Conservation (phyloP, 2,888 invertebrate species). For the Rhingia rostrata region DNA sequence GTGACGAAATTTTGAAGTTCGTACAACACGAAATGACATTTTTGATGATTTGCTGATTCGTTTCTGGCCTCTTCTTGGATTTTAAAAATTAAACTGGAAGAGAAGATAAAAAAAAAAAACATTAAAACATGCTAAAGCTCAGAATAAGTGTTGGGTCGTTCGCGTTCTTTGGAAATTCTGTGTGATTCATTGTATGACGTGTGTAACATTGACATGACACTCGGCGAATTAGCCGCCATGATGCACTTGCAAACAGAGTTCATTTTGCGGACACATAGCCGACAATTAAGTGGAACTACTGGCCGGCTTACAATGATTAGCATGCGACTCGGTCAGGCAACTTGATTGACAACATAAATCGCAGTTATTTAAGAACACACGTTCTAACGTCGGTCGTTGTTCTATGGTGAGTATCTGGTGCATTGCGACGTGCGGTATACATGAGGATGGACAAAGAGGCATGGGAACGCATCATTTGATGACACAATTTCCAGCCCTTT, state of each 20-base stretch:
- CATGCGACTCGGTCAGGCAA: conserved; percentile 49
- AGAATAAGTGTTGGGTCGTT: conserved; percentile 42
- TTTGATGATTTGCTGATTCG: conserved; percentile 77
- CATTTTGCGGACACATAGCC: conserved; percentile 45
- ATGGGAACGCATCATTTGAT: conserved; percentile 55
- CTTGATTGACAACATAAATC: conserved; percentile 70
- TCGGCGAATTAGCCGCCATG: conserved; percentile 5
- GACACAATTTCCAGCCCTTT: conserved; percentile 69
- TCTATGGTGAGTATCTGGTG: conserved; percentile 43
- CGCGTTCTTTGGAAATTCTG: conserved; percentile 64
- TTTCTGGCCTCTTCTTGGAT: conserved; percentile 47
- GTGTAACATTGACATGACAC: conserved; percentile 56
- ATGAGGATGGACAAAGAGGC: background rate
- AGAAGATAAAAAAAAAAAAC: conserved; percentile 38
- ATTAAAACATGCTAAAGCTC: conserved; percentile 3
- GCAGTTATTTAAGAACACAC: conserved; percentile 30
- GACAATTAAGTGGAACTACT: conserved; percentile 54
- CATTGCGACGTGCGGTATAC: conserved; percentile 25
- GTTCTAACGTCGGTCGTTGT: conserved; percentile 17
- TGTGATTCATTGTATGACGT: conserved; percentile 50
- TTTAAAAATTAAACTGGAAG: conserved; percentile 42
- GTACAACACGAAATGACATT: conserved; percentile 98
- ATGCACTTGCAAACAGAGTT: conserved; percentile 31
- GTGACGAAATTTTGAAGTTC: conserved; percentile 99
- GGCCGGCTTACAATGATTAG: conserved; percentile 57